Base-by-base conservation (phyloP, 2,888 invertebrate species). In the Euplexia lucipara region DNA sequence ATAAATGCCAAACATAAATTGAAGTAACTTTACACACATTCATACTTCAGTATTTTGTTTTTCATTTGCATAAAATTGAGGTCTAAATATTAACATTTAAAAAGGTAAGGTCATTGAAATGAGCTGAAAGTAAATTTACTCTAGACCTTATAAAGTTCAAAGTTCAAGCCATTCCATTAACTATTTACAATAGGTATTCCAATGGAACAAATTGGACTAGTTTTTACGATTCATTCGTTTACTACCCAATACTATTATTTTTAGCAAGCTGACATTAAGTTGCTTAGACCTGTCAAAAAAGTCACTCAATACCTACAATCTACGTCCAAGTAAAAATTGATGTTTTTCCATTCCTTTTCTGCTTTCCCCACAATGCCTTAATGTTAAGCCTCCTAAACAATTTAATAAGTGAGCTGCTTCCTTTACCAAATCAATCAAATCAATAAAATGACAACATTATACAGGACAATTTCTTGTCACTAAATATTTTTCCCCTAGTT, bases 321-420 rank as follows among this genome's bases (percentile, higher is more conserved):
- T n/a, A n/a, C n/a, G n/a, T n/a, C n/a, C n/a, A n/a, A n/a, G n/a
- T n/a, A n/a, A 16, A 0, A n/a, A 6, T 20, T 30, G 5, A 5
- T 54, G 37, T 45, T 16, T 32, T 32, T 48, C 22, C 12, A 35
- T 54, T 14, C 5, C 18, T 30, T 16, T 20, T 22, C 49, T 44
- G 49, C 53, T 45, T 14, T 45, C 22, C 52, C 26, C 39, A n/a
- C 10, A 52, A 69, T n/a, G 70, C 70, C 72, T 58, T 37, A 53
- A 63, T 76, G 52, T 65, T 72, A 72, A 68, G 64, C 68, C 58
- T 68, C 51, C n/a, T 58, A 53, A 52, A 61, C 76, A 66, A 69
- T 64, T 4, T 20, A 49, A 47, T 60, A 56, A 74, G 14, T 62
- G 32, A 47, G 22, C 54, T 62, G 61, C 79, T 71, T 60, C 60